These are phyloP conservation scores for Mylabris sibirica DNA, from an alignment of 2,888 invertebrate genomes.

Conservation along the genomic window DNA sequence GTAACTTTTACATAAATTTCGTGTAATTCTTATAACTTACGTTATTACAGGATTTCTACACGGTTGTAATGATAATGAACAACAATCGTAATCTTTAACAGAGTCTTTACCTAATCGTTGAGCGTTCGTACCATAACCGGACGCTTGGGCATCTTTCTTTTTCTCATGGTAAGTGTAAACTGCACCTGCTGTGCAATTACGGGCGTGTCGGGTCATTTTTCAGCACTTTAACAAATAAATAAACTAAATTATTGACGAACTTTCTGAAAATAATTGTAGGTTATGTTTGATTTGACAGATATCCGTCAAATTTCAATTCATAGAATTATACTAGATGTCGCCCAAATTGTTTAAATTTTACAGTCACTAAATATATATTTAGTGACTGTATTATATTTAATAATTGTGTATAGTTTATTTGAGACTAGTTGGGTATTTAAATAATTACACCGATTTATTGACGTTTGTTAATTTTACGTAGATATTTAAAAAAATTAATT, in stretches of 20 bases:
- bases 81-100: conserved; percentile 96
- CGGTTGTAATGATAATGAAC: conserved; percentile 95
- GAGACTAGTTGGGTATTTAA: too few relatives aligned
- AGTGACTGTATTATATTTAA: too few relatives aligned
- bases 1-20: background rate
- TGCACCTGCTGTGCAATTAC: conserved; percentile 97
- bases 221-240: background rate
- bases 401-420: too few relatives aligned
- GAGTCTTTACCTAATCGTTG: conserved; percentile 94
- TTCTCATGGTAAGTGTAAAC: conserved; percentile 99
- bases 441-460: too few relatives aligned
- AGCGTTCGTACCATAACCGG: conserved; percentile 90
- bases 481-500: too few relatives aligned
- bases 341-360: too few relatives aligned
- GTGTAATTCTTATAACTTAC: conserved; percentile 59
- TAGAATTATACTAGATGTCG: too few relatives aligned
- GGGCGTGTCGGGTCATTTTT: conserved; percentile 92
- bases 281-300: too few relatives aligned
- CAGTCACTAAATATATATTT: too few relatives aligned
- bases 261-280: too few relatives aligned
- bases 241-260: background rate
- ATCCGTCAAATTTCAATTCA: too few relatives aligned
- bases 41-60: conserved; percentile 92
- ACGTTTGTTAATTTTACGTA: too few relatives aligned
- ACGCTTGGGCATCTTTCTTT: conserved; percentile 92